phyloP scores from a whole-genome alignment of 2,888 invertebrate species.

The Oxycera nigricornis region DNA sequence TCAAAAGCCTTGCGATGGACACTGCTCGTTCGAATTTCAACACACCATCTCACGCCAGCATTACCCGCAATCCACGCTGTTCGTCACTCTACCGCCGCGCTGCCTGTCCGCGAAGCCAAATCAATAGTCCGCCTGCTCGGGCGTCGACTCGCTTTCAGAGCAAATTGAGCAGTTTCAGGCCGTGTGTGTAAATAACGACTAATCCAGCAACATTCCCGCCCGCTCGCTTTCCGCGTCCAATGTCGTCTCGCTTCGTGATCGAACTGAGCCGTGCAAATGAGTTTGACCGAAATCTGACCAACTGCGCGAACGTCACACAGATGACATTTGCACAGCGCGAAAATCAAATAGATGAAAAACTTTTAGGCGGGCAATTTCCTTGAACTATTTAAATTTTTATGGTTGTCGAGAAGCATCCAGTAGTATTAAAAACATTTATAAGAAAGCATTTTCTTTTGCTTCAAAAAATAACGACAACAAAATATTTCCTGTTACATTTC shows the following conservation, averaged over 20 bases:
- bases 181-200: slow-evolving; percentile 31
- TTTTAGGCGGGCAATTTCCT: background rate
- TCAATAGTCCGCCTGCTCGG: background rate
- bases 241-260: slow-evolving; percentile 28
- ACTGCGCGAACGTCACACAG: slow-evolving; percentile 21
- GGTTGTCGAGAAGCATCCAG: too few species aligned
- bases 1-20: slow-evolving; percentile 28
- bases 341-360: too few species aligned
- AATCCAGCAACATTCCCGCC: background rate
- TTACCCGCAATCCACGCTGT: slow-evolving; percentile 23
- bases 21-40: slow-evolving; percentile 26
- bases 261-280: slow-evolving; percentile 27
- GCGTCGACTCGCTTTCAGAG: background rate
- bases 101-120: background rate
- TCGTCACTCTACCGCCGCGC: background rate
- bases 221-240: background rate
- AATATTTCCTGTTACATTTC: too few species aligned
- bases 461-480: too few species aligned
- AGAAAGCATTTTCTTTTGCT: too few species aligned
- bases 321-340: too few species aligned
- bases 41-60: background rate
- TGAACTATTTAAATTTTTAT: too few species aligned
- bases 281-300: background rate
- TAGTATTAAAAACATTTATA: too few species aligned
- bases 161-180: background rate